These are phyloP conservation scores for Cassiopea andromeda DNA, from an alignment of 30 jellyfish, hydroid and myxozoan genomes.

Conservation along the genomic window DNA sequence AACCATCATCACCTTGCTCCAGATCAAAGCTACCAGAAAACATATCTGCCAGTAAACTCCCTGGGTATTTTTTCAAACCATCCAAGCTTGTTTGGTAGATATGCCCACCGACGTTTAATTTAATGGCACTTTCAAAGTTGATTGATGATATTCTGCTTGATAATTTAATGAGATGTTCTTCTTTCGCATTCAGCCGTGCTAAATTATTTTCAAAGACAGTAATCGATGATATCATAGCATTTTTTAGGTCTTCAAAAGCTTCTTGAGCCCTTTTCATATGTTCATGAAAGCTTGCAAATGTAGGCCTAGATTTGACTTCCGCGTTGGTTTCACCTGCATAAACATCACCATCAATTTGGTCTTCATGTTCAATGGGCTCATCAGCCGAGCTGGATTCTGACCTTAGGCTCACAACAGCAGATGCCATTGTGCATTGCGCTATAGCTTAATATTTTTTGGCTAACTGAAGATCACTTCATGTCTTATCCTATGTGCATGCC, in stretches of 20 bases:
- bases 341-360: background rate
- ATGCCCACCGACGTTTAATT: constrained; percentile 42
- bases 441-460: no score
- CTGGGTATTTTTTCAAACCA: constrained; percentile 18
- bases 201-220: background rate
- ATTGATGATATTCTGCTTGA: background rate
- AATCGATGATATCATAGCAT: background rate
- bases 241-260: background rate
- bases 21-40: constrained; percentile 14
- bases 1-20: constrained; percentile 14
- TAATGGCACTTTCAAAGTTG: background rate
- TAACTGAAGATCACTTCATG: no score
- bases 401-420: no score
- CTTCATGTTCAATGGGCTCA: no score
- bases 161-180: background rate
- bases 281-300: background rate
- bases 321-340: background rate
- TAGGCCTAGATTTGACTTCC: background rate
- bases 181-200: background rate
- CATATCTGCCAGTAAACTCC: constrained; percentile 15
- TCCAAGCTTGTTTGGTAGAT: constrained; percentile 10
- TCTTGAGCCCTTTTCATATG: background rate
- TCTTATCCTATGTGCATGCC: no score
- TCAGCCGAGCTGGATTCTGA: no score
- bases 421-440: no score